phyloP scores from a whole-genome alignment of 2,113 vertebrate genomes.

The Lamprotornis superbus region DNA sequence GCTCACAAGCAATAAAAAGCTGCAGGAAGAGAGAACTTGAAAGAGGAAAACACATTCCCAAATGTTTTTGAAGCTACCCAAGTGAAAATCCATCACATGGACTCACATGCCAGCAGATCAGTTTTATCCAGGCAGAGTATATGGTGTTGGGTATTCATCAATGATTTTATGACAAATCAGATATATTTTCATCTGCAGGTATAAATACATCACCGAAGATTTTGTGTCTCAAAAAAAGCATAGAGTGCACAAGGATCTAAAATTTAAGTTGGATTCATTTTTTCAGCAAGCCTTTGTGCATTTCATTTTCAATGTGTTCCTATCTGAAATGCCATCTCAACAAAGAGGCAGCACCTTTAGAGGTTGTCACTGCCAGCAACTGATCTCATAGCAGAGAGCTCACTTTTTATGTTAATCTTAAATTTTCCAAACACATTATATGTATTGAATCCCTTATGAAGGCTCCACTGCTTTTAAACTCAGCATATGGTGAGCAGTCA shows the following conservation, averaged over 20 bases:
- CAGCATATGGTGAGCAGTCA: neutral
- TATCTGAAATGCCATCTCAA: neutral
- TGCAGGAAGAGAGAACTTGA: neutral
- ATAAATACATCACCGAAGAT: neutral
- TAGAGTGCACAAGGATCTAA: neutral
- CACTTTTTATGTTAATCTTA: neutral
- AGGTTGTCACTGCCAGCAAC: neutral
- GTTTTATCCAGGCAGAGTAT: conserved; percentile 14
- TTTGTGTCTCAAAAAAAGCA: neutral
- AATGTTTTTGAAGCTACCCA: neutral
- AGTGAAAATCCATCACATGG: neutral
- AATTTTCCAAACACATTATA: neutral
- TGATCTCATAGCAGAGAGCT: neutral
- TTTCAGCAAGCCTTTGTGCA: neutral
- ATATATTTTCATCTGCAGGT: neutral
- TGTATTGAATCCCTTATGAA: neutral
- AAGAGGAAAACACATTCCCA: neutral
- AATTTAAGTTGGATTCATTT: neutral
- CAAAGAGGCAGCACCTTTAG: neutral
- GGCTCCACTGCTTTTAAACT: neutral
- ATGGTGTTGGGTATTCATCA: neutral
- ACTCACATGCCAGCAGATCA: neutral
- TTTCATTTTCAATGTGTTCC: neutral
- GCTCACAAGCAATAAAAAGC: neutral
- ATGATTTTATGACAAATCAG: conserved; percentile 17